Base-by-base conservation (phyloP, 2,888 invertebrate species). In the Phoronis australis region DNA sequence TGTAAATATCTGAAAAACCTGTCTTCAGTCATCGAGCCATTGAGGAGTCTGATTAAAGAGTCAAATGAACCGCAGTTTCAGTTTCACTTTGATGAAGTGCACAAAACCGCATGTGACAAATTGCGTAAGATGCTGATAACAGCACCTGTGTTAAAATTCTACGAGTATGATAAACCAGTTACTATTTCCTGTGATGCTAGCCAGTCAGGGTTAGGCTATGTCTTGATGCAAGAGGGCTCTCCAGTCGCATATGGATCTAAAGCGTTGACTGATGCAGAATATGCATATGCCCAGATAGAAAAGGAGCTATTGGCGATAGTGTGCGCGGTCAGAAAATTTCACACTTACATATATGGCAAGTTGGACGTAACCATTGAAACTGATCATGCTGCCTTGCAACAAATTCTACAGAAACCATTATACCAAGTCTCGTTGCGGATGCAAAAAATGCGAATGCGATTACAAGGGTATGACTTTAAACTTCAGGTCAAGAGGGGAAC, bases 381-480 rank as follows among this genome's bases (percentile, higher is more conserved):
- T 25, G 54, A 51, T 27, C 54, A 54, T 54, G 24, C 25, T 15
- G 54, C 54, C 2, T 37, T 54, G 39, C 22, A 39, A n/a, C 22
- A 41, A 18, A 55, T 54, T 20, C 31, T 50, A n/a, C 27, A 54
- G 45, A 53, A 48, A 23, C 48, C 51, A 24, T 25, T 55, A 3
- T 9, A 45, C 25, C 44, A 55, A 31, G 44, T 55, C 4, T 49
- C 54, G 9, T 31, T 48, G 15, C 4, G 54, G 20, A 24, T 54
- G 9, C 52, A 53, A 23, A 43, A 25, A 26, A 54, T 54, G 54
- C n/a, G 43, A 18, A 26, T 54, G 42, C 18, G 23, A 31, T 22
- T 55, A 4, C 51, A 54, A 25, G n/a, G 26, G 18, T 54, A 54
- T 41, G 42, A 55, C 40, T 49, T 54, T 23, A 48, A 41, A 15